Evolutionary conservation across 2,113 vertebrate genomes (phyloP).

Genomic region (Sigmodon hispidus): DNA sequence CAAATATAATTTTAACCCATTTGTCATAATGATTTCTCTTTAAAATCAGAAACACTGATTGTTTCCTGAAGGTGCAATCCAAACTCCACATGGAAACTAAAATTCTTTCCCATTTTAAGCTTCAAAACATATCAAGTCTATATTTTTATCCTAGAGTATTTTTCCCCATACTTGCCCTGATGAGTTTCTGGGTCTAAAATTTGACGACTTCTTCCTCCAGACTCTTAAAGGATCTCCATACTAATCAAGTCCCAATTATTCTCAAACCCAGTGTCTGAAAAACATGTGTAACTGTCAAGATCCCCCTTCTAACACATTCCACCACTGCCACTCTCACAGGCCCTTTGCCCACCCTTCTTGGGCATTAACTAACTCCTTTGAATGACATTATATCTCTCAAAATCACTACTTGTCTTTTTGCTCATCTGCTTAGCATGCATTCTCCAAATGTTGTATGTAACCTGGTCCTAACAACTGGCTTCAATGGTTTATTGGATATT

Average conservation of each 20-base stretch:
- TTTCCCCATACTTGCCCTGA: background rate
- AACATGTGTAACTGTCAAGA: background rate
- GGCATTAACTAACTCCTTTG: background rate
- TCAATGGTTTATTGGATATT: background rate
- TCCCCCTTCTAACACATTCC: background rate
- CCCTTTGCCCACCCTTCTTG: background rate
- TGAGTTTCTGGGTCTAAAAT: background rate
- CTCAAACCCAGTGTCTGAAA: background rate
- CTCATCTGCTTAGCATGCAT: background rate
- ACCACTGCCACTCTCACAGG: too few species aligned
- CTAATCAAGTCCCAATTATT: background rate
- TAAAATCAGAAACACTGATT: background rate
- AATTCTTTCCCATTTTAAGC: background rate
- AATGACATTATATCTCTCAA: background rate
- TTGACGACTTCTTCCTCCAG: background rate
- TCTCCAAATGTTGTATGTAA: background rate
- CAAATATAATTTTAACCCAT: background rate
- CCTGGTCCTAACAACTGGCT: background rate
- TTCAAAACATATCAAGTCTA: background rate
- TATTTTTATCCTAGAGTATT: background rate
- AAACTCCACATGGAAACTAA: background rate
- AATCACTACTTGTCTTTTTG: background rate
- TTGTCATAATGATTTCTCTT: background rate
- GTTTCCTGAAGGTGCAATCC: background rate
- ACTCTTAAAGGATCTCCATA: background rate